phyloP scores from a whole-genome alignment of 2,797 vertebrate species.

The Crocodylus rhombifer region DNA sequence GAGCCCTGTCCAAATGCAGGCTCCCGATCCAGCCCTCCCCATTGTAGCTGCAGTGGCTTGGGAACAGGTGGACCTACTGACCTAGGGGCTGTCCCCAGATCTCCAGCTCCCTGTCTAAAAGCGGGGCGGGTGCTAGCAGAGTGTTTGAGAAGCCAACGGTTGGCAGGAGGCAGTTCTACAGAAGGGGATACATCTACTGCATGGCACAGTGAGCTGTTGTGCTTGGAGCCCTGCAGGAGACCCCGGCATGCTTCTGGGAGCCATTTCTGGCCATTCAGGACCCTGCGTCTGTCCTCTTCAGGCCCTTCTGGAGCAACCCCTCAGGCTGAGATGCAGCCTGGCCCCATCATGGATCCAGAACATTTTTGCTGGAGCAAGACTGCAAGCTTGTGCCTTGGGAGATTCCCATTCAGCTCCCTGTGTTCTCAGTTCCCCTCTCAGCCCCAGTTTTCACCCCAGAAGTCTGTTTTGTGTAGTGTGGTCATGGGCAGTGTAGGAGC shows the following conservation, averaged over 20 bases:
- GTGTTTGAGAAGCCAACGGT: not conserved
- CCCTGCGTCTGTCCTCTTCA: not conserved
- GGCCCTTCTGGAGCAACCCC: not conserved
- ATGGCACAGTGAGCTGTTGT: not conserved
- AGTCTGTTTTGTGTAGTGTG: not conserved
- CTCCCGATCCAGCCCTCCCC: not conserved
- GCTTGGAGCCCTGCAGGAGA: not conserved
- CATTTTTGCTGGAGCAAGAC: not conserved
- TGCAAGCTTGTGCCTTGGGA: not conserved
- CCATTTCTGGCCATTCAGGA: not conserved
- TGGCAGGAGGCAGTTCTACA: too few species aligned
- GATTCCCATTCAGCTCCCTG: not conserved
- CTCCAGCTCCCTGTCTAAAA: not conserved
- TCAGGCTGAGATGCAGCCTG: not conserved
- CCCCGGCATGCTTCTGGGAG: rapidly evolving
- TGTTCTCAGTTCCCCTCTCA: not conserved
- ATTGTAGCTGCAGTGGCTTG: not conserved
- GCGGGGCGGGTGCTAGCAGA: not conserved
- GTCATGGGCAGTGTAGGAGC: not conserved
- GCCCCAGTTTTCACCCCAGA: not conserved
- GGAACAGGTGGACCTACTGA: not conserved
- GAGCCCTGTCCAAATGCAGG: not conserved
- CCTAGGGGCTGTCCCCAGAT: not conserved
- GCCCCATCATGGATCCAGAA: not conserved
- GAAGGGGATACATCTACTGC: too few species aligned